Percentiles rank a stretch among this genome's conserved stretches.
Evolutionary conservation across 2,888 invertebrate genomes (phyloP).

Genomic region (Caenorhabditis doughertyi): DNA sequence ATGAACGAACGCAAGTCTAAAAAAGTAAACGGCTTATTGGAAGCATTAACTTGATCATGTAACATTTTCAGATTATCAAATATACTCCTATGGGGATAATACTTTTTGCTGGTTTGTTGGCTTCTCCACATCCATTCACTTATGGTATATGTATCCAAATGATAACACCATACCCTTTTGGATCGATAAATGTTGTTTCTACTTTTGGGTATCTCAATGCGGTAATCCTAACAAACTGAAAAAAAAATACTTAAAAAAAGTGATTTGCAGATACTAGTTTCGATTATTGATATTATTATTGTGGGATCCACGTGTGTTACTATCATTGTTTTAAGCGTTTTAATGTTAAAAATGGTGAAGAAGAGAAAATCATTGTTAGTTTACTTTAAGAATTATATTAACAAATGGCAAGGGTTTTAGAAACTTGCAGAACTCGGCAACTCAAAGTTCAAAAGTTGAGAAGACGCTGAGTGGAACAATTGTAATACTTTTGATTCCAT

Average conservation of each 20-base stretch:
- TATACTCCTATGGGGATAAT: not conserved
- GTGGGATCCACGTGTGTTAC: not conserved
- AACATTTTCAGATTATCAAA: not conserved
- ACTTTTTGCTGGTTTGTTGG: not conserved
- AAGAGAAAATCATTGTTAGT: not conserved
- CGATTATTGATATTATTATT: not conserved
- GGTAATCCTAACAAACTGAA: not conserved
- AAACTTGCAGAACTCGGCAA: not conserved
- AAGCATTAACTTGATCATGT: not conserved
- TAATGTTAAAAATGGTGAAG: not conserved
- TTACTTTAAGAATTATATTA: not conserved
- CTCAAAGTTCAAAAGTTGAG: not conserved
- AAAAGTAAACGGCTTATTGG: not conserved
- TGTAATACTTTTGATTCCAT: not conserved
- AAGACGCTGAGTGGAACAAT: not conserved
- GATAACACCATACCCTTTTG: slow-evolving; percentile 3
- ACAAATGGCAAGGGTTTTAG: no score
- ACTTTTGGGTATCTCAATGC: not conserved
- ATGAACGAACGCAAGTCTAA: not conserved
- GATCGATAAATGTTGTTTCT: slow-evolving; percentile 1
- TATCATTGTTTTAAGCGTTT: not conserved
- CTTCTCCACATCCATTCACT: not conserved
- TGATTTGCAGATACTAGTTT: not conserved
- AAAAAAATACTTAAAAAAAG: not conserved
- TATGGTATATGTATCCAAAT: not conserved